Base-by-base conservation (phyloP, 2,888 invertebrate genomes). In the Fragum fragum region DNA sequence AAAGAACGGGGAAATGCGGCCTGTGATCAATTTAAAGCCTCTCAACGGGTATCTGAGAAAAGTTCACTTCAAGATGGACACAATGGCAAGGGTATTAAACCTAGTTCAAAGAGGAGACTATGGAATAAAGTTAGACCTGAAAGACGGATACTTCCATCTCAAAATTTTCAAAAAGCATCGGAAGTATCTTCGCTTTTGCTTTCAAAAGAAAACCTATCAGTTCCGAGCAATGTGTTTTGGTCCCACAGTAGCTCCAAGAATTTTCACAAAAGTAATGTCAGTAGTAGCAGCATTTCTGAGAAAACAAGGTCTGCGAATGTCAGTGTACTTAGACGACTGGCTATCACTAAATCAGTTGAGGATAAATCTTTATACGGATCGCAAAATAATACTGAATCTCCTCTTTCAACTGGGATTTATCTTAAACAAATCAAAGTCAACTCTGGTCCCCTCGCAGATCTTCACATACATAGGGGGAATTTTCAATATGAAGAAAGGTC, bases 331-430 rank as follows among this genome's bases (percentile, higher is more conserved):
- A 14, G 80, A 86, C 76, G 76, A 81, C 55, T 81, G 80, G 81
- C 59, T 83, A 16, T 32, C 63, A 14, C 29, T 79, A 23, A 79
- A 81, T 57, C 55, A 71, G 47, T 16, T 39, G 16, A 79, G 59
- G 57, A 69, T 23, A 14, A 52, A 52, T 28, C 69, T 81, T 14
- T 21, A 76, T 1, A 16, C 71, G 71, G 52, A 85, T 74, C 73
- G 73, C 39, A 52, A 52, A n/a, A 66, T 39, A 16, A 28, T 79
- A 1, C 16, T 79, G n/a, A 78, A 28, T 63, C 73, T 78, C 63
- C 80, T 86, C 70, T 72, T 52, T 73, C 36, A 57, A 28, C 77
- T 83, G 55, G 81, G 83, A 29, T 85, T 85, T 63, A 71, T 84
- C 3, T 23, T 84, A 59, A 84, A 84, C 75, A 75, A 73, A 39